Evolutionary conservation across 2,797 vertebrate species (phyloP).

Genomic region (Brotogeris chrysoptera): DNA sequence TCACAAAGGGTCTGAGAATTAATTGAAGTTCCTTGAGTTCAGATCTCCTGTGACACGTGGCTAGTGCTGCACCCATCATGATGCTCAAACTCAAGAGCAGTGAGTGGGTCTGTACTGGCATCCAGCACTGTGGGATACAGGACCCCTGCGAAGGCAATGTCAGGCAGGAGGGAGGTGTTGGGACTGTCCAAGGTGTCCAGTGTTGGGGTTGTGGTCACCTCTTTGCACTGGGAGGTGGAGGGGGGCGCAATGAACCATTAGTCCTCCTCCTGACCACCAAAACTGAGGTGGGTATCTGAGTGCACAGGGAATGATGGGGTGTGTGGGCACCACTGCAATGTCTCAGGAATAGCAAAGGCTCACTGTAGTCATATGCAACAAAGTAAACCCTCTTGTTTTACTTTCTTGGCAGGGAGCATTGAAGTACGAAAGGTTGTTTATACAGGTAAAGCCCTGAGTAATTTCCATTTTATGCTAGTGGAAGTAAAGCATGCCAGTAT

Average conservation of each 20-base stretch:
- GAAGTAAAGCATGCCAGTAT: neutral
- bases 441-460: neutral
- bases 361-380: rapidly evolving
- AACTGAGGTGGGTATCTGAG: neutral
- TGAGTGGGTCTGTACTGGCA: rapidly evolving
- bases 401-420: neutral
- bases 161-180: neutral
- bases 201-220: neutral
- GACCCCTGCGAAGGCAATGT: rapidly evolving
- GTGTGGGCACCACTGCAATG: neutral
- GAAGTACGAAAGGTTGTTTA: neutral
- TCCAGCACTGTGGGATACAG: rapidly evolving
- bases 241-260: rapidly evolving
- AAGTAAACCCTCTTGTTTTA: neutral
- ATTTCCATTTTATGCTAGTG: neutral
- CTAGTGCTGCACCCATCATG: rapidly evolving
- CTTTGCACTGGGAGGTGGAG: neutral
- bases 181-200: neutral
- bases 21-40: neutral
- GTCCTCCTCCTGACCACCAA: neutral
- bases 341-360: neutral
- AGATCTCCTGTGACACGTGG: rapidly evolving
- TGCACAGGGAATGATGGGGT: rapidly evolving
- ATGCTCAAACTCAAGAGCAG: neutral
- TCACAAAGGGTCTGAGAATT: neutral